Base-by-base conservation (phyloP, 2,113 vertebrate genomes). In the Lagopus muta region DNA sequence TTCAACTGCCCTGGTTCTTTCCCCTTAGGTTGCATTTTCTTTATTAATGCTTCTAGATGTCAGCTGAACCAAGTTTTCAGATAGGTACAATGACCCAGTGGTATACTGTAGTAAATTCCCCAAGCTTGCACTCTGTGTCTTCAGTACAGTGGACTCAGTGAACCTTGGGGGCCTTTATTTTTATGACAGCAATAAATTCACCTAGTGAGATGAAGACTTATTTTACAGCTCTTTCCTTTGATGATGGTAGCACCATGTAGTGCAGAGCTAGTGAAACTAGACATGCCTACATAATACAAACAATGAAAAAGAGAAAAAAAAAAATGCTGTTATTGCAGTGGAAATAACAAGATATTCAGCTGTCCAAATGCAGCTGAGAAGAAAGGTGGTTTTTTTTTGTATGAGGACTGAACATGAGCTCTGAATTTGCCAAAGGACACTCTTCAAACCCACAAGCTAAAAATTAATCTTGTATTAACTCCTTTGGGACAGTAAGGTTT, bases 131-230 rank as follows among this genome's bases (percentile, higher is more conserved):
- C 93, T 95, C 75, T 91, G 34, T 96, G 91, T 96, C 92, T 97
- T 95, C 82, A 86, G 70, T 89, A 92, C 88, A 96, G 84, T 80
- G 65, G 54, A 95, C 1, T 69, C 78, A 25, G 90, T 95, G 97
- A 97, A 95, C 86, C 92, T 89, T 86, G 82, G 74, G 82, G 90
- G 58, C 57, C 87, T 96, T 96, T 95, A 85, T 81, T 97, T 98
- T 97, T 97, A 98, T 96, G 94, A 76, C 67, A 95, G 76, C 71
- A 92, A 97, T 97, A 98, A 97, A 97, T 98, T 97, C 88, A 96
- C 75, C 93, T 66, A 72, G 74, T 90, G 93, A 95, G 77, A 96
- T 80, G 92, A 97, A 82, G 88, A 90, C 78, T 94, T 96, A 94
- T 90, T 97, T 98, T 95, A 96, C 61, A 92, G 21, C 75, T 92